These are phyloP conservation scores for Drosophila basisetae DNA, from an alignment of 2,888 invertebrate species.

Conservation along the genomic window DNA sequence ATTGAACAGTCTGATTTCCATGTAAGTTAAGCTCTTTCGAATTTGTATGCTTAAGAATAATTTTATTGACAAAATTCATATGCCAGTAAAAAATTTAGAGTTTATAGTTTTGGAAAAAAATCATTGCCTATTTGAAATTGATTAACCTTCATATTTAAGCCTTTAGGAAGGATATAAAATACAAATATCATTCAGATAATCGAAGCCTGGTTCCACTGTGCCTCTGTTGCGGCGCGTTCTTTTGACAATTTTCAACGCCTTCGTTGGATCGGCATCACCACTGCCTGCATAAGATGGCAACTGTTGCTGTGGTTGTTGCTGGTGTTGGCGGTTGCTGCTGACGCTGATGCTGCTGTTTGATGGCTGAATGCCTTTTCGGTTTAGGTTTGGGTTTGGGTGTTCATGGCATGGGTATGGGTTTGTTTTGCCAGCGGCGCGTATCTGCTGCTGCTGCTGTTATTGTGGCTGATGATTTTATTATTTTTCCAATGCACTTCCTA, in stretches of 20 bases:
- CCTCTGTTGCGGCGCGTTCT: conserved; percentile 73
- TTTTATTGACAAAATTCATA: neutral
- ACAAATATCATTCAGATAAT: neutral
- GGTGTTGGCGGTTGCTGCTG: conserved; percentile 24
- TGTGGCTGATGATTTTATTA: conserved; percentile 77
- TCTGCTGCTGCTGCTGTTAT: conserved; percentile 40
- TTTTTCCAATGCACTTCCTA: conserved; percentile 76
- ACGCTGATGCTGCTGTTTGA: conserved; percentile 74
- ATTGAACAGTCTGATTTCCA: neutral
- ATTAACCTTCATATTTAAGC: neutral
- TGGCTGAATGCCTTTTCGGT: conserved; percentile 51
- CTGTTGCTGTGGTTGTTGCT: conserved; percentile 48
- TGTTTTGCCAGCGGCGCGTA: conserved; percentile 67
- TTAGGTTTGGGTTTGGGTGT: conserved; percentile 41
- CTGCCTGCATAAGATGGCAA: conserved; percentile 78
- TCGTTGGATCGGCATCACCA: conserved; percentile 65
- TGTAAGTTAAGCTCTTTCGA: neutral
- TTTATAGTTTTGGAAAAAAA: neutral
- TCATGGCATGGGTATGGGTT: conserved; percentile 54
- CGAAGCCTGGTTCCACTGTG: conserved; percentile 50
- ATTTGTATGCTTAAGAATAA: neutral
- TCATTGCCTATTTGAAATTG: neutral
- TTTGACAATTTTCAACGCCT: conserved; percentile 82
- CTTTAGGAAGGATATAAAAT: neutral
- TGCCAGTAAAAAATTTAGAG: neutral